Evolutionary conservation across 2,113 vertebrate species (phyloP).

Genomic region (Ageneiosus marmoratus): DNA sequence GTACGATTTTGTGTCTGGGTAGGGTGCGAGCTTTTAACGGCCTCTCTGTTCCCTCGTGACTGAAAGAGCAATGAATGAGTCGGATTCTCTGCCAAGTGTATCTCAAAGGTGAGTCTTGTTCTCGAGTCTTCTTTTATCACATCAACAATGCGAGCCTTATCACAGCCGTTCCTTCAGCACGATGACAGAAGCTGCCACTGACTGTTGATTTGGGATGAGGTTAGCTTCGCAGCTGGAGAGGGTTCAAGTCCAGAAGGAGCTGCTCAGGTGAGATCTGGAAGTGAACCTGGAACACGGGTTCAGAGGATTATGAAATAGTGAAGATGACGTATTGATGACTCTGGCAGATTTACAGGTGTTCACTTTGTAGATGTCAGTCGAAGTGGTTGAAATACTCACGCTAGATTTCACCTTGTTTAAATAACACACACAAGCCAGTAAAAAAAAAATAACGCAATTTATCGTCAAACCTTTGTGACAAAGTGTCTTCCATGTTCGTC

Average conservation of each 20-base stretch:
- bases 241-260: conserved; percentile 29
- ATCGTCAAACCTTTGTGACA: not conserved
- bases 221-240: conserved; percentile 41
- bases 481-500: not conserved
- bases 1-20: not conserved
- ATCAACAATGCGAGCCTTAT: conserved; percentile 48
- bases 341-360: not conserved
- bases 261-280: conserved; percentile 18
- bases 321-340: not conserved
- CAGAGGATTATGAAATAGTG: conserved; percentile 3
- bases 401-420: too few species aligned
- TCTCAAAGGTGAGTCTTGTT: conserved; percentile 52
- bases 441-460: not conserved
- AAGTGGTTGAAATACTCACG: not conserved
- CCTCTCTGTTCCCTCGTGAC: conserved; percentile 30
- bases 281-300: not conserved
- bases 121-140: conserved; percentile 50
- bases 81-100: conserved; percentile 46
- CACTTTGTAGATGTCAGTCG: not conserved
- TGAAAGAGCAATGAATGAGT: conserved; percentile 45
- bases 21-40: conserved; percentile 27
- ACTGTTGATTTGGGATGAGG: conserved; percentile 43
- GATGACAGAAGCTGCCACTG: conserved; percentile 49
- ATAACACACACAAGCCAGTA: not conserved
- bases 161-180: not conserved